Base-by-base conservation (phyloP, 2,113 vertebrate species). In the Geococcyx californianus region DNA sequence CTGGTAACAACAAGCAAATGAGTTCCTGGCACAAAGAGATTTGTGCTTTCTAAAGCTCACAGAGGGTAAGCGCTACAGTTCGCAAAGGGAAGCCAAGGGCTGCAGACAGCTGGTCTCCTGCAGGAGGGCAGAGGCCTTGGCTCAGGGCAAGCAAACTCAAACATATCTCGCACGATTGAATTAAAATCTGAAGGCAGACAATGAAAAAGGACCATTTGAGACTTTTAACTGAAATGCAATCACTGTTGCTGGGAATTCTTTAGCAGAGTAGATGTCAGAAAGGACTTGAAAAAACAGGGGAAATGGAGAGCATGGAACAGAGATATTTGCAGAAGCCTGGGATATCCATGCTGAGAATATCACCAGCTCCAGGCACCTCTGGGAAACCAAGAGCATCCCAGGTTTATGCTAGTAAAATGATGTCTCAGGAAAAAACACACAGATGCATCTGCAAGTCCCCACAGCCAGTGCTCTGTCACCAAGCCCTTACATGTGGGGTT, bases 1-100 rank as follows among this genome's bases (percentile, higher is more conserved):
- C 92, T 96, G 90, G 93, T 92, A 70, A 89, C 95, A 91, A 88
- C 70, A 94, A 93, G 81, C 74, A 85, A 94, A 85, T 75, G 88
- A 91, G 62, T 85, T 60, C 60, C 56, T 31, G 80, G 76, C 86
- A 96, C 95, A 96, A 93, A 94, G 79, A 92, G 89, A 75, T 84
- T 78, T 94, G 93, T 92, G 89, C 95, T 93, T 95, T 94, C 64
- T 89, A 73, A 94, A 84, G 91, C 77, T 85, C 79, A 86, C 67
- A 83, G 92, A 85, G 88, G 45, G 58, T 44, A 54, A 89, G 38
- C 0, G 7, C 58, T 86, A 49, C 73, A 59, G 90, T 85, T 90
- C 82, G 90, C 94, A 92, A 85, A 94, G 68, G 63, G 56, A 66
- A 92, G 91, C 56, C 67, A 68, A 78, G 56, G 19, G 72, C 40